Evolutionary conservation across 1,140 invertebrate genomes (phyloP).

Genomic region (Drosophila elegans): DNA sequence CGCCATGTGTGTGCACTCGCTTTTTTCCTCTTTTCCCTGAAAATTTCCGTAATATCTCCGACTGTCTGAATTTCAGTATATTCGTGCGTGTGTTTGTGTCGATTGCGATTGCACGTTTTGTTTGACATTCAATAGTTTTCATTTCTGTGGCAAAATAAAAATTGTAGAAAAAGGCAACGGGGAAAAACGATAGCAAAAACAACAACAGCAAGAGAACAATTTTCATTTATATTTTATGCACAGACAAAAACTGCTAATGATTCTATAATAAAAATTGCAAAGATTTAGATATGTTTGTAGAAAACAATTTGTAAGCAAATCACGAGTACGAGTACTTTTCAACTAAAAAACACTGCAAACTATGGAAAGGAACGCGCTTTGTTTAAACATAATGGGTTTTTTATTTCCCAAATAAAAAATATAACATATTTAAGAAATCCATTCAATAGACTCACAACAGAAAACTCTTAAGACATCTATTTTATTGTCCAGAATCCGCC

Average conservation of each 20-base stretch:
- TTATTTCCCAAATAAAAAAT: too few relatives aligned
- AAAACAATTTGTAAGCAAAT: too few relatives aligned
- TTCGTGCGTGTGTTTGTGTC: slow-evolving; percentile 35
- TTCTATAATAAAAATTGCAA: not conserved
- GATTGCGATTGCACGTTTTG: slow-evolving; percentile 70
- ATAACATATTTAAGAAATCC: too few relatives aligned
- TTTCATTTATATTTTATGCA: slow-evolving; percentile 57
- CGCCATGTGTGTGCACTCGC: slow-evolving; percentile 41
- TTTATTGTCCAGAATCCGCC: too few relatives aligned
- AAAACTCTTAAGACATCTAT: not conserved
- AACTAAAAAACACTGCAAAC: too few relatives aligned
- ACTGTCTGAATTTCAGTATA: slow-evolving; percentile 28
- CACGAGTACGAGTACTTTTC: too few relatives aligned
- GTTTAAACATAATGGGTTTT: too few relatives aligned
- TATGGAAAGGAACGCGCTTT: too few relatives aligned
- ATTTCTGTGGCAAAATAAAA: slow-evolving; percentile 67
- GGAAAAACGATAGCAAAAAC: slow-evolving; percentile 20
- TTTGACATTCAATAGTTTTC: slow-evolving; percentile 81
- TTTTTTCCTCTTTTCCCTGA: slow-evolving; percentile 3
- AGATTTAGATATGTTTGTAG: too few relatives aligned
- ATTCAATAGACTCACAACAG: too few relatives aligned
- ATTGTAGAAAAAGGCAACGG: slow-evolving; percentile 23
- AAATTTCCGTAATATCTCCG: slow-evolving; percentile 37
- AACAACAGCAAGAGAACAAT: slow-evolving; percentile 31
- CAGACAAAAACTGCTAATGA: not conserved